Evolutionary conservation across 2,797 vertebrate species (phyloP), one percentile per base, ranked within the genome.

Genomic region (Aselliscus stoliczkanus): DNA sequence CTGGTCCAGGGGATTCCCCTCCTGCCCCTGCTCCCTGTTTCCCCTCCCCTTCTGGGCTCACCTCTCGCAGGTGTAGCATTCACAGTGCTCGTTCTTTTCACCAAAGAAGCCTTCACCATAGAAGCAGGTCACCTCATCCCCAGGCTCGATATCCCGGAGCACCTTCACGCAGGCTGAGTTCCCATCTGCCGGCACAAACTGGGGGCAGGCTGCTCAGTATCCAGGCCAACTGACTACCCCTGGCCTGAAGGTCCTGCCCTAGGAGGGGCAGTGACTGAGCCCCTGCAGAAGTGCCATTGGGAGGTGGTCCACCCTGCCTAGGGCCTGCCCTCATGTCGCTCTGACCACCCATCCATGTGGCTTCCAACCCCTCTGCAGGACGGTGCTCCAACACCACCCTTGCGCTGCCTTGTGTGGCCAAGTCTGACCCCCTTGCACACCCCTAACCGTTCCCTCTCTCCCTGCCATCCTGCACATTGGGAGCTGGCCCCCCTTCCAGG

Each of bases 31-130:
- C 13, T 50, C 47, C 47, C 47, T 14, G 47, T 23, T 14, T 42
- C 42, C 15, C 9, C 27, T 54, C 52, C 18, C 52, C 52, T 14
- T 54, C 27, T 0, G 1, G 5, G 34, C 80, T 97, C 96, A 99
- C 99, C 99, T 99, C 98, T 99, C 99, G 58, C 99, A 99, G 84
- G 99, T 99, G 98, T 99, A 98, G 98, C 99, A 99, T 98, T 99
- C 99, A 94, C 99, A 99, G 98, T 99, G 99, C 98, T 99, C 99
- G 15, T 99, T 99, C 97, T 99, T 99, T 97, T 99, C 99, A 0
- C 99, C 99, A 23, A 99, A 99, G 98, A 99, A 99, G 97, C 99
- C 99, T 94, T 99, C 99, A 0, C 99, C 99, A 62, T 99, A 99
- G 99, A 99, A 99, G 98, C 99, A 99, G 0, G 99, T 99, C 98